phyloP scores from a whole-genome alignment of 1,140 invertebrate genomes.

The Gryllus bimaculatus region DNA sequence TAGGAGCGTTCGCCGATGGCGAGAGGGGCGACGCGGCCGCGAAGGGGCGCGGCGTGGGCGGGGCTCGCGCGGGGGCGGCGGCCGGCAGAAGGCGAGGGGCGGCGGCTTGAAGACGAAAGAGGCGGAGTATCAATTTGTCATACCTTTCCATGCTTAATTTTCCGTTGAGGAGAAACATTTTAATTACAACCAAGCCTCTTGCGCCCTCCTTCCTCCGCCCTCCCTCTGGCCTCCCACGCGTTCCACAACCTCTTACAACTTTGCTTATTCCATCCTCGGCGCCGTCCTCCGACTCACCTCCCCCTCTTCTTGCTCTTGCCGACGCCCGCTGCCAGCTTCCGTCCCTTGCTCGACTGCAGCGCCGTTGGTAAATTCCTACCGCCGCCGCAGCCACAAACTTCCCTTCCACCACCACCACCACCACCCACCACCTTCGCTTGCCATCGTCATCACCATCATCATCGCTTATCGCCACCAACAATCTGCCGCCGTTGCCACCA shows the following conservation, averaged over 20 bases:
- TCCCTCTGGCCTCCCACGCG: background rate
- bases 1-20: too few species aligned
- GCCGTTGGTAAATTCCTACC: too few species aligned
- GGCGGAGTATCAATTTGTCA: conserved; percentile 16
- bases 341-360: too few species aligned
- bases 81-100: background rate
- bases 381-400: too few species aligned
- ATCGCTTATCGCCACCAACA: too few species aligned
- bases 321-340: too few species aligned
- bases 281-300: background rate
- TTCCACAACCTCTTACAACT: background rate
- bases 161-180: conserved; percentile 17
- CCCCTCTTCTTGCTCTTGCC: background rate
- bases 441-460: too few species aligned
- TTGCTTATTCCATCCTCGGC: background rate
- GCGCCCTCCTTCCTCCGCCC: background rate
- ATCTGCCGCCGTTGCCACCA: too few species aligned
- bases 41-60: background rate
- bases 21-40: background rate
- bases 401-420: background rate
- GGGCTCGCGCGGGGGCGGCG: too few species aligned
- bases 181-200: conserved; percentile 9
- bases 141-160: background rate
- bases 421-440: too few species aligned
- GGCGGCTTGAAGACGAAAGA: background rate